Conservation (phyloP, 1,140 invertebrate genomes). For the Rhagoletis pomonella region DNA sequence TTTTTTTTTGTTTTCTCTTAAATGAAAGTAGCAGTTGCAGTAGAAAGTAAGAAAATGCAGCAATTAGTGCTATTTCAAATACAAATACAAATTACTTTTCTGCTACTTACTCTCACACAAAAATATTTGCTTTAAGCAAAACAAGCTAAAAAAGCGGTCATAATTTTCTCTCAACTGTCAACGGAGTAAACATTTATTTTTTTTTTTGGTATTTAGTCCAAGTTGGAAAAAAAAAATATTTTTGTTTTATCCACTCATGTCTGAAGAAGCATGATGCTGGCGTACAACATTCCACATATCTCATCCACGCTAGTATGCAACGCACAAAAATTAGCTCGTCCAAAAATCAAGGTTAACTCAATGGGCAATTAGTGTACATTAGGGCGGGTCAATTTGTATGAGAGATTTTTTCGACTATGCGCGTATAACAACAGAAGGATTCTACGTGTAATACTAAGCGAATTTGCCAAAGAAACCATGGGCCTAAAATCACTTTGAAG, state of each 20-base stretch:
- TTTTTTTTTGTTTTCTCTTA: no score
- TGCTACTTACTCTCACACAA: not conserved
- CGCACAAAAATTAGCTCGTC: not conserved
- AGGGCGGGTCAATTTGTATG: not conserved
- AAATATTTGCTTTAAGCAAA: not conserved
- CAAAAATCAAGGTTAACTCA: conserved; percentile 44
- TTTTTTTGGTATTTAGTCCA: not conserved
- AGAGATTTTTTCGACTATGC: no score
- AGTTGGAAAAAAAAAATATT: not conserved
- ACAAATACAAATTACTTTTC: not conserved
- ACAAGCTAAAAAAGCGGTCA: not conserved
- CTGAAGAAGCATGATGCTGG: not conserved
- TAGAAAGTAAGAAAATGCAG: not conserved
- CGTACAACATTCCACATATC: not conserved
- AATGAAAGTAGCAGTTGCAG: not conserved
- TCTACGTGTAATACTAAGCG: no score
- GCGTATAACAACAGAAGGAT: no score
- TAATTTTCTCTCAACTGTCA: not conserved
- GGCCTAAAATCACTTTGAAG: no score
- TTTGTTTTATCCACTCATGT: conserved; percentile 14
- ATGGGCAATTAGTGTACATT: not conserved
- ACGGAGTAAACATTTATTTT: not conserved
- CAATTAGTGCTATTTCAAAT: not conserved
- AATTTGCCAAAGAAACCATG: no score
- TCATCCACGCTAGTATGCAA: not conserved